These are phyloP conservation scores for Spilogale gracilis DNA, from an alignment of 2,113 vertebrate genomes.

Conservation along the genomic window DNA sequence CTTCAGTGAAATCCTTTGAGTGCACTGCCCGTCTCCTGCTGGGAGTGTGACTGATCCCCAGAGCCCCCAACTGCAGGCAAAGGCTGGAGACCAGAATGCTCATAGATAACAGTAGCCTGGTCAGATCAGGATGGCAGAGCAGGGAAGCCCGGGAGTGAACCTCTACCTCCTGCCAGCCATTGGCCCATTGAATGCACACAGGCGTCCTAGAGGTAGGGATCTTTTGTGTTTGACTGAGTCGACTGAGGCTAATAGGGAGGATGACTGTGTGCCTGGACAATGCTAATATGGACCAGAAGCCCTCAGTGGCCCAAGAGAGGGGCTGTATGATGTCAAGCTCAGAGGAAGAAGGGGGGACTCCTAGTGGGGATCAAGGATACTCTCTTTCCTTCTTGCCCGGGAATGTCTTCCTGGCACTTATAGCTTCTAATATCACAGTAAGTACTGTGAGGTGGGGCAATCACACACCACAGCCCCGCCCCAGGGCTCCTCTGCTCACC, in stretches of 20 bases:
- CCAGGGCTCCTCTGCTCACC: neutral
- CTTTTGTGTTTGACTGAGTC: neutral
- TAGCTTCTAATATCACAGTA: accelerated
- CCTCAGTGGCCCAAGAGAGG: neutral
- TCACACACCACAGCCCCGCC: too few relatives aligned
- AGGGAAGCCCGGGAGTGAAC: neutral
- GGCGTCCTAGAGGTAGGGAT: neutral
- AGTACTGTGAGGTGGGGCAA: neutral
- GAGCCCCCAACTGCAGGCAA: neutral
- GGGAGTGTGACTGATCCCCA: neutral
- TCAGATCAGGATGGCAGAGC: neutral
- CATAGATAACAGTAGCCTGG: neutral
- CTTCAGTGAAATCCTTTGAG: neutral
- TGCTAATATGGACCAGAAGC: neutral
- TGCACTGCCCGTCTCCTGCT: neutral
- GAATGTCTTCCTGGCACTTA: neutral
- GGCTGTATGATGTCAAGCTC: neutral
- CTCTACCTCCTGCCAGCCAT: neutral
- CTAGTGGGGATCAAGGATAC: neutral
- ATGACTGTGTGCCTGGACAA: neutral
- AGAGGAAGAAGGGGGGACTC: neutral
- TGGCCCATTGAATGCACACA: neutral
- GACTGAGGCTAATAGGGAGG: neutral
- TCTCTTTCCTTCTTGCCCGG: neutral
- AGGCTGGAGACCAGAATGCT: neutral